Evolutionary conservation across 2,797 vertebrate genomes (phyloP).

Genomic region (Setipinna tenuifilis): DNA sequence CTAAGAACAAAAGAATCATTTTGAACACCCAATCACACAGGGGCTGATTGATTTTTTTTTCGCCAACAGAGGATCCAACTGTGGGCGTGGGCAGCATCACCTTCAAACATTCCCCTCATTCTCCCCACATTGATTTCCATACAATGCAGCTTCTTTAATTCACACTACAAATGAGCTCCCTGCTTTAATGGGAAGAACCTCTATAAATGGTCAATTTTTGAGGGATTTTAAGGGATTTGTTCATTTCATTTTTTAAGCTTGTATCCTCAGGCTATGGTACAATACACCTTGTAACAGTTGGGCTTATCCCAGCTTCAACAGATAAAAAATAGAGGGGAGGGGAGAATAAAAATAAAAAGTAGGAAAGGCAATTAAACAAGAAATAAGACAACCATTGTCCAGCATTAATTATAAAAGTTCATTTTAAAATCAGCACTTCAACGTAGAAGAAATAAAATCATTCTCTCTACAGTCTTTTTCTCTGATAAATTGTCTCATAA

Average conservation of each 20-base stretch:
- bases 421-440: conserved; percentile 70
- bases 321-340: conserved; percentile 60
- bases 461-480: conserved; percentile 67
- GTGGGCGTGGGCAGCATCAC: conserved; percentile 61
- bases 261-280: conserved; percentile 60
- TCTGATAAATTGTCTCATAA: conserved; percentile 76
- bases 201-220: conserved; percentile 58
- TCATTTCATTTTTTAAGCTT: conserved; percentile 38
- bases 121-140: conserved; percentile 37
- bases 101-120: conserved; percentile 58
- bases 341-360: conserved; percentile 30
- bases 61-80: conserved; percentile 58
- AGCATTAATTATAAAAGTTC: conserved; percentile 75
- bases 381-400: conserved; percentile 60
- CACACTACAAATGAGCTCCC: conserved; percentile 62
- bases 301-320: conserved; percentile 69
- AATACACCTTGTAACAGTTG: conserved; percentile 69
- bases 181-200: conserved; percentile 56
- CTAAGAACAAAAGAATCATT: conserved; percentile 48
- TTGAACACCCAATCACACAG: conserved; percentile 63
- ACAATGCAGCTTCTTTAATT: conserved; percentile 67
- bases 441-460: conserved; percentile 79
- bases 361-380: conserved; percentile 30
- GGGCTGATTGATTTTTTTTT: conserved; percentile 59
- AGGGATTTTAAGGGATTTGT: conserved; percentile 60